phyloP scores from a whole-genome alignment of 2,888 invertebrate genomes.

The Tortricodes alternella region DNA sequence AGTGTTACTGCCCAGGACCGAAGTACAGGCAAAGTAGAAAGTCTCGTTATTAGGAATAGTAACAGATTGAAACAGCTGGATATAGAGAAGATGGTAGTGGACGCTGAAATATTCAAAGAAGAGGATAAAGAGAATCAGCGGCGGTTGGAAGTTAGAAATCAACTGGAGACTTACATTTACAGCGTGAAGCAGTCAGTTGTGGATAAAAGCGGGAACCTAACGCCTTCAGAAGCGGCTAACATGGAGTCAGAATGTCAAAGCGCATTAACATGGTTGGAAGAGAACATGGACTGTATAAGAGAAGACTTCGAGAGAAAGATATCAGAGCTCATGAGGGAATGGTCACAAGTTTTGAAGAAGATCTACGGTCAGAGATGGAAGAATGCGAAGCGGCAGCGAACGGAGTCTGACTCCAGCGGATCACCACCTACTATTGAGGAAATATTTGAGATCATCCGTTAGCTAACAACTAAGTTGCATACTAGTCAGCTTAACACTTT shows the following conservation, averaged over 20 bases:
- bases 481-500: too few relatives aligned
- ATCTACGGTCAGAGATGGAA: conserved; percentile 42
- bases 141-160: conserved; percentile 60
- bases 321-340: conserved; percentile 54
- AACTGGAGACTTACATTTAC: conserved; percentile 62
- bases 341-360: conserved; percentile 53
- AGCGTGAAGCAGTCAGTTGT: conserved; percentile 50
- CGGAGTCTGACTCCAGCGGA: conserved; percentile 41
- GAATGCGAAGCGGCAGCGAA: conserved; percentile 51
- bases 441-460: neutral
- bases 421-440: conserved; percentile 38
- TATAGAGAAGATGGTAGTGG: conserved; percentile 56
- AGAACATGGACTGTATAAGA: conserved; percentile 49
- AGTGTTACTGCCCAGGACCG: conserved; percentile 59
- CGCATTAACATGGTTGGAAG: conserved; percentile 59
- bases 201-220: conserved; percentile 47
- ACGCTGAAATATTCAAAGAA: conserved; percentile 52
- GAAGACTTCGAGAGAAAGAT: conserved; percentile 62
- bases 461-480: too few relatives aligned
- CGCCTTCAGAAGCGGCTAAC: conserved; percentile 44
- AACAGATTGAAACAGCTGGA: conserved; percentile 53
- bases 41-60: conserved; percentile 52
- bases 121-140: conserved; percentile 58
- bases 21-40: conserved; percentile 52
- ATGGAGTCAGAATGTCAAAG: conserved; percentile 52